Evolutionary conservation across 2,888 invertebrate species (phyloP).

Genomic region (Notocelia uddmanniana): DNA sequence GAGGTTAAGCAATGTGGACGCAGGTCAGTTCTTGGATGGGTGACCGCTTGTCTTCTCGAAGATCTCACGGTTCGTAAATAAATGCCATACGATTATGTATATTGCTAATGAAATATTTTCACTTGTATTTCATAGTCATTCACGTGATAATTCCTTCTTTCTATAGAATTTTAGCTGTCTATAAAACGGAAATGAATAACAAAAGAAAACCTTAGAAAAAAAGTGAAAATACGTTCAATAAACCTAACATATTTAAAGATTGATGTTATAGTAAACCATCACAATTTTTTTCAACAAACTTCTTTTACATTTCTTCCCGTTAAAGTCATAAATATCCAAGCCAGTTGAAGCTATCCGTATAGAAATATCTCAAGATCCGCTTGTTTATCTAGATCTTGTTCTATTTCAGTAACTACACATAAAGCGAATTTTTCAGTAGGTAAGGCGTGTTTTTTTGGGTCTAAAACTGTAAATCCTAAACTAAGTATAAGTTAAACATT

Average conservation of each 20-base stretch:
- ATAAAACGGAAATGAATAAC: background rate
- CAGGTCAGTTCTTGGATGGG: too few relatives aligned
- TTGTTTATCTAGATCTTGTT: conserved; percentile 14
- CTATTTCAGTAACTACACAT: conserved; percentile 13
- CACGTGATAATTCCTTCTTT: too few relatives aligned
- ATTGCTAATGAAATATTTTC: too few relatives aligned
- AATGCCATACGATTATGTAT: too few relatives aligned
- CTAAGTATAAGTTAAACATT: too few relatives aligned
- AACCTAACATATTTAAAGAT: background rate
- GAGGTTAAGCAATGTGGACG: too few relatives aligned
- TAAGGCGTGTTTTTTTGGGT: background rate
- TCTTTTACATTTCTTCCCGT: background rate
- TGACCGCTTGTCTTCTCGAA: too few relatives aligned
- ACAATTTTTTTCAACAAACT: background rate
- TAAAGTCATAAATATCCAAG: conserved; percentile 2
- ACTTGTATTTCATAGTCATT: too few relatives aligned
- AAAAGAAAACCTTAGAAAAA: background rate
- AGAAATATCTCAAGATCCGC: conserved; percentile 6
- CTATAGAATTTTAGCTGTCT: too few relatives aligned
- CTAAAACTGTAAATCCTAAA: too few relatives aligned
- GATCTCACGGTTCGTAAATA: too few relatives aligned
- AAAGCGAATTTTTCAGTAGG: conserved; percentile 28
- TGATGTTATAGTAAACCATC: background rate
- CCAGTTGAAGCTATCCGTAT: background rate
- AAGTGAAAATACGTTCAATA: background rate